Conservation (phyloP, 2,113 vertebrate genomes). For the Platysteira castanea region DNA sequence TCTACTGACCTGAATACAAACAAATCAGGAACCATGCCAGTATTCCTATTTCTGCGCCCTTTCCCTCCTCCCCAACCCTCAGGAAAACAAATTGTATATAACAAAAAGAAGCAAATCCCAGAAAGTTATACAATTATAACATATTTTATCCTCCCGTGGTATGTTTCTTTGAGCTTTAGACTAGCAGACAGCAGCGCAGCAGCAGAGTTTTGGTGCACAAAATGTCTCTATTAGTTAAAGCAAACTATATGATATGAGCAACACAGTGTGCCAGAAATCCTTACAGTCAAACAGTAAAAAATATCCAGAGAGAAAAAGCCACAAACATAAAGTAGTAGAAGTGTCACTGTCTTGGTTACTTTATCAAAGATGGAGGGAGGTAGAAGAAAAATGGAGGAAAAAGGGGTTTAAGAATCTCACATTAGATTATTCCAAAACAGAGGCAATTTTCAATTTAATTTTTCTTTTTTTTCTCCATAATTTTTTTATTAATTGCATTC, state of each 20-base stretch:
- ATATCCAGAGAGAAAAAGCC: neutral
- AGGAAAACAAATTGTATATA: neutral
- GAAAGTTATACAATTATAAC: neutral
- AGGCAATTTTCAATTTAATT: neutral
- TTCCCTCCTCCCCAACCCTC: neutral
- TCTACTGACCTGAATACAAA: constrained; percentile 27
- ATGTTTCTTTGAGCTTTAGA: constrained; percentile 29
- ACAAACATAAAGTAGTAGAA: neutral
- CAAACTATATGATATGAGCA: neutral
- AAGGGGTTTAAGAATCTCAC: neutral
- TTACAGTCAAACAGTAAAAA: neutral
- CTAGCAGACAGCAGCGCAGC: neutral
- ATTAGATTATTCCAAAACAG: neutral
- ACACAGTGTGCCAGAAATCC: neutral
- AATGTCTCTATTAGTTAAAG: constrained; percentile 40
- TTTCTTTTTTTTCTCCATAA: fast-evolving
- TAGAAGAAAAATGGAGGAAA: neutral
- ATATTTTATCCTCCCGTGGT: neutral
- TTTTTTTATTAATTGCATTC: neutral
- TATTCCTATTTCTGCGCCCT: neutral
- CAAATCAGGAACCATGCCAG: neutral
- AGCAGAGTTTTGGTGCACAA: neutral
- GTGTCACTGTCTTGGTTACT: neutral
- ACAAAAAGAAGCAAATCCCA: neutral
- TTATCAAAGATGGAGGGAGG: neutral